Percentiles rank a stretch among this genome's conserved stretches.
Evolutionary conservation across 2,797 vertebrate species (phyloP).

Genomic region (Characodon lateralis): DNA sequence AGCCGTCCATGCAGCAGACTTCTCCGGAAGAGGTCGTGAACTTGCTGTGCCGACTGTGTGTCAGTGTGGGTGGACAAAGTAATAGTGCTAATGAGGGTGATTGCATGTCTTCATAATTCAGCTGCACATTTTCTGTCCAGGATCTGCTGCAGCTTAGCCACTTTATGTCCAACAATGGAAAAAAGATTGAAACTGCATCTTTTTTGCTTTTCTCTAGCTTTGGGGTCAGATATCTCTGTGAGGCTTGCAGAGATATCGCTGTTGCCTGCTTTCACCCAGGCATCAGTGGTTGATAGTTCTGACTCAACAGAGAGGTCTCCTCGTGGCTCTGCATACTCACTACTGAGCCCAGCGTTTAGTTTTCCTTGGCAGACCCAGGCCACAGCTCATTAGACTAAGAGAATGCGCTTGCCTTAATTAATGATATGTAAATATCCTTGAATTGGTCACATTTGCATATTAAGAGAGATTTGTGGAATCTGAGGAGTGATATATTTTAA

Average conservation of each 20-base stretch:
- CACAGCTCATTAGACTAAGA: conserved; percentile 99
- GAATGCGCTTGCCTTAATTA: conserved; percentile 99
- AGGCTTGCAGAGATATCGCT: conserved; percentile 59
- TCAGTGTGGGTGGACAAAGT: conserved; percentile 25
- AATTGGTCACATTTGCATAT: conserved; percentile 99
- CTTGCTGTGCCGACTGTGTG: conserved; percentile 32
- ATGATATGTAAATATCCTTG: conserved; percentile 99
- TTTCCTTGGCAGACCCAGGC: conserved; percentile 88
- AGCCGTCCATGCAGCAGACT: conserved; percentile 11
- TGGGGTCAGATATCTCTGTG: conserved; percentile 39
- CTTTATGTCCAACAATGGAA: conserved; percentile 25
- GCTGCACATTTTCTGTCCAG: conserved; percentile 41
- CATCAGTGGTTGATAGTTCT: conserved; percentile 69
- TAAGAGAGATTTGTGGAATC: conserved; percentile 99
- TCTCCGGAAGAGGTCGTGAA: conserved; percentile 31
- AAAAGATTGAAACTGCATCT: conserved; percentile 20
- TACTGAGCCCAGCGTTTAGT: conserved; percentile 74
- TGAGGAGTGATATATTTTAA: conserved; percentile 99
- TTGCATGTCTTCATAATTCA: conserved; percentile 21
- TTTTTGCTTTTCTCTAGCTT: conserved; percentile 38
- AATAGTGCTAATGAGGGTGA: conserved; percentile 30
- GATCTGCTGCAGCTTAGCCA: conserved; percentile 31
- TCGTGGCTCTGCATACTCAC: conserved; percentile 75
- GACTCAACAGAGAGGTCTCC: conserved; percentile 72
- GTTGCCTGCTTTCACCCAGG: conserved; percentile 58